Conservation (phyloP, 2,797 vertebrate genomes). For the Typhlichthys eigenmanni region DNA sequence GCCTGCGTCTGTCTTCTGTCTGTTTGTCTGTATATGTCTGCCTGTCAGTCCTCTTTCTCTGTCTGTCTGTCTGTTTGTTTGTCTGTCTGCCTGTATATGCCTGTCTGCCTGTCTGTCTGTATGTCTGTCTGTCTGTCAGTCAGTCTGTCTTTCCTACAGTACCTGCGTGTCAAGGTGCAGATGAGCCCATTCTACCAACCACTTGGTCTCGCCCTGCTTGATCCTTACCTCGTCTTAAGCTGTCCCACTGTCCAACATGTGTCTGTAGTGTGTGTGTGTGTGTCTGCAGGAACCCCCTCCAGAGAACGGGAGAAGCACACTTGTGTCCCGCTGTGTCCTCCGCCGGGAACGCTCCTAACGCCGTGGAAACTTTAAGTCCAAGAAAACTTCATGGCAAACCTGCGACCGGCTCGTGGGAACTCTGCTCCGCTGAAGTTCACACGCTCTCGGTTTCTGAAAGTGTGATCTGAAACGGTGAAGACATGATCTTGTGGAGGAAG, state of each 20-base stretch:
- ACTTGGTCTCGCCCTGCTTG: no score
- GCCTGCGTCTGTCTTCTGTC: neutral
- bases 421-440: no score
- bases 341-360: conserved; percentile 3
- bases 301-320: no score
- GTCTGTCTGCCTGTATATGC: neutral
- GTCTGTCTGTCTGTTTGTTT: neutral
- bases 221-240: no score
- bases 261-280: no score
- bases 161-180: neutral
- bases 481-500: neutral
- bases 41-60: no score
- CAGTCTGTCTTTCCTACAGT: neutral
- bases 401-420: conserved; percentile 4
- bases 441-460: no score
- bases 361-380: conserved; percentile 53
- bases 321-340: conserved; percentile 5
- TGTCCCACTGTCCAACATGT: no score
- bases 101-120: neutral
- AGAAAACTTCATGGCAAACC: conserved; percentile 50
- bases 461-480: neutral
- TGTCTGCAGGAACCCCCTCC: no score
- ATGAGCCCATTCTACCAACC: no score
- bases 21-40: neutral
- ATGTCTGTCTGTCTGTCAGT: neutral